Percentiles rank a stretch among this genome's conserved stretches.
phyloP scores from a whole-genome alignment of 2,113 vertebrate species.

The Marcusenius ussheri region DNA sequence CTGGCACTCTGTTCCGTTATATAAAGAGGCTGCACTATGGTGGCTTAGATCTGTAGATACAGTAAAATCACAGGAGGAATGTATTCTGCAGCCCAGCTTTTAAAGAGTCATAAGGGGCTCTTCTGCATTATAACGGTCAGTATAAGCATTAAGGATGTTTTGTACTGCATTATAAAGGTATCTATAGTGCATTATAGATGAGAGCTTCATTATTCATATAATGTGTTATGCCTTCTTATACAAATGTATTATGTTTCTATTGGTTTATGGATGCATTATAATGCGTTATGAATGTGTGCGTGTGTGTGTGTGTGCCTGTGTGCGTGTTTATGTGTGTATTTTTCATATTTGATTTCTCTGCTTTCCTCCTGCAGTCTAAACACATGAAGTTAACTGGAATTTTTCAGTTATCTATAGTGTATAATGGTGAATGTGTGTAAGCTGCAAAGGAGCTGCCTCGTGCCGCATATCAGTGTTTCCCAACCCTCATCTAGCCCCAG shows the following conservation, averaged over 20 bases:
- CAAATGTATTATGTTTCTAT: no score
- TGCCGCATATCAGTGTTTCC: not conserved
- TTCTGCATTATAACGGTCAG: no score
- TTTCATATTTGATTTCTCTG: not conserved
- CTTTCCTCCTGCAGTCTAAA: not conserved
- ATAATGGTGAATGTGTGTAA: not conserved
- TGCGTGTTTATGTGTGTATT: not conserved
- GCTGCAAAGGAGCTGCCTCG: not conserved
- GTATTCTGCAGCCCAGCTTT: not conserved
- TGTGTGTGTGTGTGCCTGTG: no score
- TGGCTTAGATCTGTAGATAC: not conserved
- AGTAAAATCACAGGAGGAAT: not conserved
- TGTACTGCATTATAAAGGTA: no score
- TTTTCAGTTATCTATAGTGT: not conserved
- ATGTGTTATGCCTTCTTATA: no score
- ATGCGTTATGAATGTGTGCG: no score
- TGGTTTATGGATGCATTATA: no score
- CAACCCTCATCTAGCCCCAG: not conserved
- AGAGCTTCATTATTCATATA: no score
- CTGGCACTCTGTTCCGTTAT: not conserved
- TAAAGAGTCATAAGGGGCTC: not conserved
- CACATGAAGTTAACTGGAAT: not conserved
- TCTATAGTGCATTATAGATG: no score
- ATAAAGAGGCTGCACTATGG: not conserved
- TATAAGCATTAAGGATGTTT: no score